Evolutionary conservation across 2,888 invertebrate genomes (phyloP).

Genomic region (Dicyrtoma fusca): DNA sequence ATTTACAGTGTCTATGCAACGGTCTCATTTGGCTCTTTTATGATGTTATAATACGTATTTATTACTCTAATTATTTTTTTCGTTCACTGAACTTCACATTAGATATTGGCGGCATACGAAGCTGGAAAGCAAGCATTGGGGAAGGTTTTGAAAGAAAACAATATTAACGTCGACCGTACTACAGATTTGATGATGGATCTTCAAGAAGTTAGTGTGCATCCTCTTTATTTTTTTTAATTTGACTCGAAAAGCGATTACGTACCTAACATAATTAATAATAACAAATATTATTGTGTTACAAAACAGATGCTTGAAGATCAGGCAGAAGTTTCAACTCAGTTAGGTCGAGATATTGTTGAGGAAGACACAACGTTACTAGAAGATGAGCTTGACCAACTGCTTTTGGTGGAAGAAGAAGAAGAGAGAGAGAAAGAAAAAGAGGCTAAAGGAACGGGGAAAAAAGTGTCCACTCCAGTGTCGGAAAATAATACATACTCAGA

Average conservation of each 20-base stretch:
- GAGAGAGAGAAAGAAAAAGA: background rate
- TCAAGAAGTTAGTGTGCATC: slow-evolving; percentile 50
- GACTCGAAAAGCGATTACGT: background rate
- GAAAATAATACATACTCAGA: background rate
- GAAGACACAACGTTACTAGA: slow-evolving; percentile 46
- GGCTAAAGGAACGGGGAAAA: background rate
- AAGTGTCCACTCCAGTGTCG: background rate
- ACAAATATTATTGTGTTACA: background rate
- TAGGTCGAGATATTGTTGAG: slow-evolving; percentile 42
- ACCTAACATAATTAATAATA: too few relatives aligned
- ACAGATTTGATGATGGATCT: slow-evolving; percentile 53
- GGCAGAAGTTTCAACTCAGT: slow-evolving; percentile 42
- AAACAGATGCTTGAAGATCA: slow-evolving; percentile 48
- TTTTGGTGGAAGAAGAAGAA: slow-evolving; percentile 40
- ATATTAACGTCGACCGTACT: slow-evolving; percentile 43
- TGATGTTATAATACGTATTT: too few relatives aligned
- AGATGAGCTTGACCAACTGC: slow-evolving; percentile 42
- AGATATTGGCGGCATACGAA: slow-evolving; percentile 51
- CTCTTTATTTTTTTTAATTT: background rate
- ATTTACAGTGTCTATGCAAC: too few relatives aligned
- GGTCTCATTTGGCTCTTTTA: too few relatives aligned
- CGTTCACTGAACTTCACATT: too few relatives aligned
- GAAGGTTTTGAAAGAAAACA: slow-evolving; percentile 49
- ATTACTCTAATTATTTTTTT: too few relatives aligned
- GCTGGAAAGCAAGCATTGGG: slow-evolving; percentile 48